Evolutionary conservation across 2,888 invertebrate genomes (phyloP).

Genomic region (Amaurobius ferox): DNA sequence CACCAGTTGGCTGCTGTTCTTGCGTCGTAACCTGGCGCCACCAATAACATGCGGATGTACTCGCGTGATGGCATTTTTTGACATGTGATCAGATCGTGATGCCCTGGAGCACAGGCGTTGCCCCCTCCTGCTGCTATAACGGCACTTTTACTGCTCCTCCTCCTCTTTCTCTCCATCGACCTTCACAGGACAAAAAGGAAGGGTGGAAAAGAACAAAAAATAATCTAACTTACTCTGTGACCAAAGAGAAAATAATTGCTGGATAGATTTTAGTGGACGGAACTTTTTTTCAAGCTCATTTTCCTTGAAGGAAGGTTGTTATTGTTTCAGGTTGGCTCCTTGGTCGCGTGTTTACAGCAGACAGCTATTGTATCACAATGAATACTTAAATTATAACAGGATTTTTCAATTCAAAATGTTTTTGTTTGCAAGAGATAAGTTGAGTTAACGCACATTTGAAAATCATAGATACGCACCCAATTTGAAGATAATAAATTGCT

Average conservation of each 20-base stretch:
- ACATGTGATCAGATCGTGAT: constrained; percentile 9
- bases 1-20: too few species aligned
- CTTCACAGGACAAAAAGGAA: constrained; percentile 23
- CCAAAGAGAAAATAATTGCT: neutral
- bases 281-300: neutral
- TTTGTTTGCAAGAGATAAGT: neutral
- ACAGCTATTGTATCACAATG: neutral
- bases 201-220: neutral
- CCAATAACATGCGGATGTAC: neutral
- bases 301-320: neutral
- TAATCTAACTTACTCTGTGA: neutral
- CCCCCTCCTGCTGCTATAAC: constrained; percentile 24
- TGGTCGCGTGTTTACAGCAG: neutral
- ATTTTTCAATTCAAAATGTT: neutral
- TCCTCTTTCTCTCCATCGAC: constrained; percentile 18
- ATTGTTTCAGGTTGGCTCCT: neutral
- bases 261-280: neutral
- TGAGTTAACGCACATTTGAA: neutral
- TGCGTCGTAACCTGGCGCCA: neutral
- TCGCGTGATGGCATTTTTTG: neutral
- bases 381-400: neutral
- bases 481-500: neutral
- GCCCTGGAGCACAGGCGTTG: constrained; percentile 40
- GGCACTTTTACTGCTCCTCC: neutral
- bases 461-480: neutral